Evolutionary conservation across 2,113 vertebrate species (phyloP).

Genomic region (Alethe castanea): DNA sequence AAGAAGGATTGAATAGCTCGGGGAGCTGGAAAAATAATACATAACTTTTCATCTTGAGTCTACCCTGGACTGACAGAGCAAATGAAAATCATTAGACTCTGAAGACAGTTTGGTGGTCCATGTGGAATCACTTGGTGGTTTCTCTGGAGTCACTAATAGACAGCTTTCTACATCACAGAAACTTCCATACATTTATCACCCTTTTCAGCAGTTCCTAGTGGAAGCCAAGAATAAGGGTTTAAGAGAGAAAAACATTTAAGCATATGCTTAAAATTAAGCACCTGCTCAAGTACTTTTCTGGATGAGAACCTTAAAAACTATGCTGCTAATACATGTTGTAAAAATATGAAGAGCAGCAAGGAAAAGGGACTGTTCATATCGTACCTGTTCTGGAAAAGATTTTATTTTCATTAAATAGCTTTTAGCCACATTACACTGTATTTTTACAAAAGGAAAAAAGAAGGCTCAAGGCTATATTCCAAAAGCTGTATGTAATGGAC

Average conservation of each 20-base stretch:
- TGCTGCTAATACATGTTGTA: not conserved
- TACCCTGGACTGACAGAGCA: not conserved
- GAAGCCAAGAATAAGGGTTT: slow-evolving; percentile 27
- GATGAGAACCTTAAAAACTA: slow-evolving; percentile 12
- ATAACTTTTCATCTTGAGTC: slow-evolving; percentile 51
- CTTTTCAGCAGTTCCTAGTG: slow-evolving; percentile 4
- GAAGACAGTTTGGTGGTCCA: slow-evolving; percentile 50
- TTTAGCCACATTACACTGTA: not conserved
- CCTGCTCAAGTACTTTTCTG: slow-evolving; percentile 50
- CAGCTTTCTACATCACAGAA: slow-evolving; percentile 57
- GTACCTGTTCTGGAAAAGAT: slow-evolving; percentile 4
- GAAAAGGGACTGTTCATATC: not conserved
- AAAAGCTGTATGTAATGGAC: not conserved
- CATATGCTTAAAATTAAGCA: slow-evolving; percentile 58
- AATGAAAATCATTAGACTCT: slow-evolving; percentile 59
- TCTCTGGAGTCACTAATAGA: slow-evolving; percentile 59
- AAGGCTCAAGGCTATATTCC: not conserved
- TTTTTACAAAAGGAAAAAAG: not conserved
- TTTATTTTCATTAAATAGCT: slow-evolving; percentile 10
- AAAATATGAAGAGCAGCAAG: slow-evolving; percentile 5
- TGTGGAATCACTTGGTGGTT: slow-evolving; percentile 64
- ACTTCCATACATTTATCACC: slow-evolving; percentile 54
- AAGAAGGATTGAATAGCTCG: not conserved
- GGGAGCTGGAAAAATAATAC: slow-evolving; percentile 49
- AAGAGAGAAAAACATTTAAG: slow-evolving; percentile 41